Conservation (phyloP, 2,888 invertebrate species). For the Zygogramma bicolorata region DNA sequence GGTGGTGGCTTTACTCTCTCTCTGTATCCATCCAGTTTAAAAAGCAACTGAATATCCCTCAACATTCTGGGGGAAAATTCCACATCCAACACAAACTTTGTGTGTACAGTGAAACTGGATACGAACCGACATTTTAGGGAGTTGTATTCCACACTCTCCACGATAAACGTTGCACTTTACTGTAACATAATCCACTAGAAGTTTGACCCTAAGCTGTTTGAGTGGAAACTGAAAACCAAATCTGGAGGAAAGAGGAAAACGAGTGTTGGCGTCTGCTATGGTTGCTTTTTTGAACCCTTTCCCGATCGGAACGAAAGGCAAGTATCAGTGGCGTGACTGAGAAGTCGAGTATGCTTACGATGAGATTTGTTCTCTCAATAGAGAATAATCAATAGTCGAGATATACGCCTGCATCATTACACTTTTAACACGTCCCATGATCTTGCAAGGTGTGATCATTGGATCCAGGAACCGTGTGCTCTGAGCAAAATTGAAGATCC, state of each 20-base stretch:
- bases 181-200: slow-evolving; percentile 42
- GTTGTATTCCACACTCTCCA: slow-evolving; percentile 37
- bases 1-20: no score
- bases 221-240: slow-evolving; percentile 29
- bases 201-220: slow-evolving; percentile 40
- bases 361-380: not conserved
- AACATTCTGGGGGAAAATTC: slow-evolving; percentile 15
- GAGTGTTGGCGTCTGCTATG: not conserved
- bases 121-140: slow-evolving; percentile 22
- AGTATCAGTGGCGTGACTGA: not conserved
- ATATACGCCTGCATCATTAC: no score
- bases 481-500: no score
- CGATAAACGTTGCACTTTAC: slow-evolving; percentile 34
- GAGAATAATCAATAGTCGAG: not conserved
- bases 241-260: not conserved
- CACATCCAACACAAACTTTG: slow-evolving; percentile 24
- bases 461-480: no score
- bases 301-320: not conserved
- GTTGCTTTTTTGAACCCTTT: not conserved
- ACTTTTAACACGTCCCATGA: no score
- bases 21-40: no score
- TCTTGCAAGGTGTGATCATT: no score
- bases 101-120: slow-evolving; percentile 30
- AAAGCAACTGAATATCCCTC: not conserved
- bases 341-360: no score